Conservation (phyloP, 2,113 vertebrate species). For the Charina bottae region DNA sequence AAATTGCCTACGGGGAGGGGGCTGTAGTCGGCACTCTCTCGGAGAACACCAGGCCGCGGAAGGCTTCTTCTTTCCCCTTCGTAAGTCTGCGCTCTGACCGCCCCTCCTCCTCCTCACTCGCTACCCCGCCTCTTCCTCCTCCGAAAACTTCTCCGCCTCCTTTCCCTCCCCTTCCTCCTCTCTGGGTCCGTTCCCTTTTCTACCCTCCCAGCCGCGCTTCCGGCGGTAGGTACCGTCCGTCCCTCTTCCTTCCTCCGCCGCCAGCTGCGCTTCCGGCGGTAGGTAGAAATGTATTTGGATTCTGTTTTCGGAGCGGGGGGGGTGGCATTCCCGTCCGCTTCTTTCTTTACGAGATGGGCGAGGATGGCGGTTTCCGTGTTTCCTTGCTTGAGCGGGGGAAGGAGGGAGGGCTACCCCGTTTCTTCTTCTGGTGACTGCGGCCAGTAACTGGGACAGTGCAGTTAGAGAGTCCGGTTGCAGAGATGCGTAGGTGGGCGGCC, state of each 20-base stretch:
- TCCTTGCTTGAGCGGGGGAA: background rate
- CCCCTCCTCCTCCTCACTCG: background rate
- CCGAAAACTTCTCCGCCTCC: background rate
- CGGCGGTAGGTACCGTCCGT: conserved; percentile 9
- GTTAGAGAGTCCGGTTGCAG: background rate
- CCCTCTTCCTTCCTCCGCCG: conserved; percentile 8
- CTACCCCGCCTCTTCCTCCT: background rate
- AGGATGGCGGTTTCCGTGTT: background rate
- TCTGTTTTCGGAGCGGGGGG: background rate
- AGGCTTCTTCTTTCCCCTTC: background rate
- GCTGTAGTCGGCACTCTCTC: background rate
- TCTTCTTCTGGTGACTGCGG: background rate
- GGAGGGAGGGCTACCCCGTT: background rate
- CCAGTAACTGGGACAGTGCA: background rate
- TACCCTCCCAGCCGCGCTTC: conserved; percentile 1
- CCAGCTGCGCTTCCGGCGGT: conserved; percentile 19
- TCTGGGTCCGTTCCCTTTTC: background rate
- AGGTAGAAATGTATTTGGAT: conserved; percentile 10
- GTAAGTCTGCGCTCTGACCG: background rate
- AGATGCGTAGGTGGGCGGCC: background rate
- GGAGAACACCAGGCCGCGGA: background rate
- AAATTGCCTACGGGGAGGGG: background rate
- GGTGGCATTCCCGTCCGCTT: background rate
- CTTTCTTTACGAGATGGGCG: background rate
- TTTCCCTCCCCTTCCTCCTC: background rate